Percentiles rank a stretch among this genome's conserved stretches.
Evolutionary conservation across 2,888 invertebrate species (phyloP).

Genomic region (Mylabris sibirica): DNA sequence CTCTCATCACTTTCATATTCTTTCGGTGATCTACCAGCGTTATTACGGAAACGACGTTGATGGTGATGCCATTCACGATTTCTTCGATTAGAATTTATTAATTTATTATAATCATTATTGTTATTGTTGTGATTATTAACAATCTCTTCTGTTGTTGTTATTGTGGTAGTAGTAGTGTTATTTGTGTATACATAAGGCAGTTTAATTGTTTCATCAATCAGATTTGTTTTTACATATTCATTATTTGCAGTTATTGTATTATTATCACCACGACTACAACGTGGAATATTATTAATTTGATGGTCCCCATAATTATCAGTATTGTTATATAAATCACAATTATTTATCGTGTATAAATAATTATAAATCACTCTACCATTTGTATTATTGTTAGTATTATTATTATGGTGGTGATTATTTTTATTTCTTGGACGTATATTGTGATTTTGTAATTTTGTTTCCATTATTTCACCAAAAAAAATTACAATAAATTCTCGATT

Average conservation of each 20-base stretch:
- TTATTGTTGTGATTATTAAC: conserved; percentile 29
- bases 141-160: conserved; percentile 45
- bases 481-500: neutral
- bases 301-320: conserved; percentile 4
- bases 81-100: conserved; percentile 17
- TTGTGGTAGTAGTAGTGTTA: conserved; percentile 27
- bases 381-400: neutral
- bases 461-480: neutral
- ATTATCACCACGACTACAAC: neutral
- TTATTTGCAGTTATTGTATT: neutral
- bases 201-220: conserved; percentile 22
- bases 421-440: conserved; percentile 4
- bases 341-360: neutral
- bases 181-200: conserved; percentile 36
- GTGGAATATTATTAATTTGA: neutral
- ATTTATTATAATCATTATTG: conserved; percentile 37
- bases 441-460: neutral
- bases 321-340: neutral
- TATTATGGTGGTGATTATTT: neutral
- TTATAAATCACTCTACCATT: conserved; percentile 1
- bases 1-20: conserved; percentile 40
- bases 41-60: conserved; percentile 8
- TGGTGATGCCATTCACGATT: conserved; percentile 1
- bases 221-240: neutral
- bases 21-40: conserved; percentile 25